Conservation (phyloP, 2,888 invertebrate species). For the Acanthosepion esculentum region DNA sequence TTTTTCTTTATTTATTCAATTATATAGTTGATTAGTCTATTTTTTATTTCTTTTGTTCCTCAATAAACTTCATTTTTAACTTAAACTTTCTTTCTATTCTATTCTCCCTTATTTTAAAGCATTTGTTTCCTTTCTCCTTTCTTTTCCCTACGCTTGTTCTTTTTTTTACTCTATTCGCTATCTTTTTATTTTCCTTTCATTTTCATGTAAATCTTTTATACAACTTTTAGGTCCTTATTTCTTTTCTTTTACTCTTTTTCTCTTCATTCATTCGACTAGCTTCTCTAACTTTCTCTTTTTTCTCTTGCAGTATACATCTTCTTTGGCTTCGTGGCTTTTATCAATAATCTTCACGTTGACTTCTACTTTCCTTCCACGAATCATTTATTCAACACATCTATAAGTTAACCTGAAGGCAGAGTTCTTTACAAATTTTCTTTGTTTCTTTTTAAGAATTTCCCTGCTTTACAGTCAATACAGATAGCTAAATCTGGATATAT, state of each 20-base stretch:
- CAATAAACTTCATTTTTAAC: not conserved
- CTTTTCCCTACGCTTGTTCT: not conserved
- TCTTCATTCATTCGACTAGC: not conserved
- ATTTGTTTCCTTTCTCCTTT: not conserved
- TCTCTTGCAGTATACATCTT: not conserved
- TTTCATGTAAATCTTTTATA: not conserved
- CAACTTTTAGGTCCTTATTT: not conserved
- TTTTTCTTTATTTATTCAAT: no score
- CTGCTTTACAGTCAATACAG: not conserved
- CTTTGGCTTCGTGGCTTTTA: not conserved
- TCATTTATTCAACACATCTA: slow-evolving; percentile 16
- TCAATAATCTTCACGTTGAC: not conserved
- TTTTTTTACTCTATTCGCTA: not conserved
- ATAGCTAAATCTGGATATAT: not conserved
- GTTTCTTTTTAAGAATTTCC: not conserved
- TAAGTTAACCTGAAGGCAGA: not conserved
- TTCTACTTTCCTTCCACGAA: not conserved
- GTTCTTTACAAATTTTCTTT: not conserved
- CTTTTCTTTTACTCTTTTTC: not conserved
- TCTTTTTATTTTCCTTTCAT: not conserved
- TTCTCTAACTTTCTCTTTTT: not conserved
- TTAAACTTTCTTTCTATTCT: not conserved
- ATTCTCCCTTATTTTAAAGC: no score
- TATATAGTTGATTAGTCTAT: no score
- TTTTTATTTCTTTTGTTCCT: not conserved